phyloP scores from a whole-genome alignment of 64 coral and sea anemone species.

The Orbicella faveolata region DNA sequence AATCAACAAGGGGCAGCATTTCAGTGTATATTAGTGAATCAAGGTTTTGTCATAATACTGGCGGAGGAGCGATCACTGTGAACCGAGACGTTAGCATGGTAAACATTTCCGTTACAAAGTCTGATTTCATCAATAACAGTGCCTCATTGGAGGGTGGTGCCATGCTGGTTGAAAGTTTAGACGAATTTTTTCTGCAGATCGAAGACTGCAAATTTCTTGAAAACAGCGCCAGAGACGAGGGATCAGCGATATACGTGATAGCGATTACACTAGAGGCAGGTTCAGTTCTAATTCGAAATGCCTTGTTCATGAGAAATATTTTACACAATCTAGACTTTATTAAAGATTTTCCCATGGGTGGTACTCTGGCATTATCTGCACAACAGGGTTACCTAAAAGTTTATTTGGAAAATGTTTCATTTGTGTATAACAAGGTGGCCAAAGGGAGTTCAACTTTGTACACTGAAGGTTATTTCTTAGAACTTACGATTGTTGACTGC shows the following conservation, averaged over 20 bases:
- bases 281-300: not conserved
- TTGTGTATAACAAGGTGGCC: not conserved
- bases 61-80: not conserved
- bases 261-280: not conserved
- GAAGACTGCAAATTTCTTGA: not conserved
- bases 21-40: not conserved
- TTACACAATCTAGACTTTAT: not conserved
- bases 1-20: not conserved
- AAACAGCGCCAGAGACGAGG: not conserved
- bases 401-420: not conserved
- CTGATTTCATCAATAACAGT: slow-evolving; percentile 2
- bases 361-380: not conserved
- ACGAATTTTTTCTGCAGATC: not conserved
- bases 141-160: not conserved
- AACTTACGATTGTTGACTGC: not conserved
- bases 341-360: not conserved
- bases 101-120: not conserved
- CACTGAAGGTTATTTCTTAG: not conserved
- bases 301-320: not conserved
- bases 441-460: not conserved
- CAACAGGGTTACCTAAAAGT: not conserved
- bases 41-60: not conserved
- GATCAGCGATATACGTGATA: not conserved
- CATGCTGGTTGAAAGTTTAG: not conserved
- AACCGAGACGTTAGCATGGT: not conserved